Evolutionary conservation across 2,888 invertebrate species (phyloP), one percentile per base, ranked within the genome.

Genomic region (Dasypolia templi): DNA sequence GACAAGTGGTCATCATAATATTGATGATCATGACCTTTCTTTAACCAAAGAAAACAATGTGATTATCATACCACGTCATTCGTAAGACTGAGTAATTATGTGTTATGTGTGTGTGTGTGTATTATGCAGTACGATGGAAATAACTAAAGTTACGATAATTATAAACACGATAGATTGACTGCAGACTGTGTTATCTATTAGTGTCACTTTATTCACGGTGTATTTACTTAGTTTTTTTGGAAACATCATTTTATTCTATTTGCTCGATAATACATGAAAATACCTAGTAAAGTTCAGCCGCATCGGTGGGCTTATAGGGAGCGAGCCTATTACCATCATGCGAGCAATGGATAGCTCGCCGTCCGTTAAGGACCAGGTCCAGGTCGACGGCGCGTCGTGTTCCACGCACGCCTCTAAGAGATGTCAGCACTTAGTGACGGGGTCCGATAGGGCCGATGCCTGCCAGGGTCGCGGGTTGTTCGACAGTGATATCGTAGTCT

Each of bases 61-160:
- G 42, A 59, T 51, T 19, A 22, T 44, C 51, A 26, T 32, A 46
- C 46, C 42, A 44, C 44, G 17, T 39, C 0, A 39, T 39, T 32
- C 19, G n/a, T 1, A 22, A 39, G 17, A 9, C 46, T 29, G 51
- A 73, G 17, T 61, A 75, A 73, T 17, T 53, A 59, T 59, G n/a
- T n/a, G n/a, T 51, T 61, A 73, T 59, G 74, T n/a, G n/a, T n/a
- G n/a, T n/a, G n/a, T n/a, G n/a, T n/a, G n/a, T n/a, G n/a, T n/a
- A n/a, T n/a, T n/a, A 59, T 59, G 44, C 49, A 5, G 1, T 11
- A 2, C 42, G 17, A 32, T 61, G 35, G 59, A 74, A 44, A 53
- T 75, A 73, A 74, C 26, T 53, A 51, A 61, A 17, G 59, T 0
- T 72, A 49, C 49, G 56, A 39, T 49, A 29, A 49, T 55, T 74